phyloP scores from a whole-genome alignment of 2,797 vertebrate species.

The Clarias platycephalus region DNA sequence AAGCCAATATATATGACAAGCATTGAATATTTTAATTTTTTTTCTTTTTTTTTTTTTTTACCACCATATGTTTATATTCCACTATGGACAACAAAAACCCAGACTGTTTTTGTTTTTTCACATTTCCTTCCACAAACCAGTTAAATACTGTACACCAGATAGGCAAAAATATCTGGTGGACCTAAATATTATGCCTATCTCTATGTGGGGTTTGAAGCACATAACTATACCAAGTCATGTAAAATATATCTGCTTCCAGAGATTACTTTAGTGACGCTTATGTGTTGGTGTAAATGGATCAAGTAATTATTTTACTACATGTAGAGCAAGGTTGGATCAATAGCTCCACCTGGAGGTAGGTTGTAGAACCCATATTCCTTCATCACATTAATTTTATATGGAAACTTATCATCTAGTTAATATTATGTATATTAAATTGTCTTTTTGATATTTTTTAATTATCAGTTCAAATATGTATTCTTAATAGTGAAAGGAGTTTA shows the following conservation, averaged over 20 bases:
- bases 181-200: not conserved
- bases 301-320: not conserved
- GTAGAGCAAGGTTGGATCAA: not conserved
- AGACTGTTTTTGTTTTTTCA: not conserved
- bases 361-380: not conserved
- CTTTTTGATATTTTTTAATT: not conserved
- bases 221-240: not conserved
- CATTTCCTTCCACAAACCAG: not conserved
- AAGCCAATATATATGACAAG: not conserved
- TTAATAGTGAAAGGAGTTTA: not conserved
- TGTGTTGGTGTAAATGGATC: not conserved
- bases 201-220: too few species aligned
- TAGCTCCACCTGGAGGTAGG: constrained; percentile 21
- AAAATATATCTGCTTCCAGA: not conserved
- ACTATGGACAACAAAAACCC: too few species aligned
- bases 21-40: not conserved
- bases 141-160: not conserved
- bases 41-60: not conserved
- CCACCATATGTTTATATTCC: not conserved
- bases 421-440: not conserved
- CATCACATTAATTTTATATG: not conserved
- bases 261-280: not conserved
- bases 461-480: not conserved
- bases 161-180: too few species aligned
- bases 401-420: not conserved